Evolutionary conservation across 2,113 vertebrate genomes (phyloP).

Genomic region (Polyodon spathula): DNA sequence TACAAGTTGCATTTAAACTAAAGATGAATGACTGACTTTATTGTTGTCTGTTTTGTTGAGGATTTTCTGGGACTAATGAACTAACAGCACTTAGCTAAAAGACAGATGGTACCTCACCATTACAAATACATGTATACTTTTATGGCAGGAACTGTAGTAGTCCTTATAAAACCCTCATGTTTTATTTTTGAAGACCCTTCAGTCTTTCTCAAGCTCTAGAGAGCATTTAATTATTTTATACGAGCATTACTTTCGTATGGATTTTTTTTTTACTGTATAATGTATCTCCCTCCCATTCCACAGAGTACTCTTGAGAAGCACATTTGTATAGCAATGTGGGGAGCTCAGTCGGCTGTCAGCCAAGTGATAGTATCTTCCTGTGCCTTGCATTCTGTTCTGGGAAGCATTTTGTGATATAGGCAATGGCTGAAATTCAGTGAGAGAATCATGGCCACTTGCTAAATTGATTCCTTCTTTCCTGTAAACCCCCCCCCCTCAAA

Average conservation of each 20-base stretch:
- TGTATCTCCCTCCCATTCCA: not conserved
- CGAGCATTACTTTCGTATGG: not conserved
- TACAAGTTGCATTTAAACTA: slow-evolving; percentile 34
- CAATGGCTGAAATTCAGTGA: not conserved
- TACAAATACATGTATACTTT: too few species aligned
- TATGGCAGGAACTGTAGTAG: too few species aligned
- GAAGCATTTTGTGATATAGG: not conserved
- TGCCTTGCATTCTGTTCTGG: not conserved
- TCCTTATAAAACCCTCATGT: too few species aligned
- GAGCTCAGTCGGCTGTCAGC: not conserved
- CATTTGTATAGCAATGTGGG: not conserved
- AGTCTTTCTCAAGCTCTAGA: not conserved
- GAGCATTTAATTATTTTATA: not conserved
- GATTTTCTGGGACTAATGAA: not conserved
- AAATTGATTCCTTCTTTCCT: not conserved
- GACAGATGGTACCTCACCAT: not conserved
- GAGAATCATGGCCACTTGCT: not conserved
- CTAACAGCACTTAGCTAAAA: not conserved
- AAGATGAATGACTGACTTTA: slow-evolving; percentile 28
- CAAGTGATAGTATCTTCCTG: not conserved
- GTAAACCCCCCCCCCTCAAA: too few species aligned
- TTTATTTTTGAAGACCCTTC: too few species aligned
- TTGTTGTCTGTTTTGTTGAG: not conserved
- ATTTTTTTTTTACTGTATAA: not conserved
- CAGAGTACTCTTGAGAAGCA: not conserved